Conservation (phyloP, 2,797 vertebrate species). For the Phoxinus dragarum region DNA sequence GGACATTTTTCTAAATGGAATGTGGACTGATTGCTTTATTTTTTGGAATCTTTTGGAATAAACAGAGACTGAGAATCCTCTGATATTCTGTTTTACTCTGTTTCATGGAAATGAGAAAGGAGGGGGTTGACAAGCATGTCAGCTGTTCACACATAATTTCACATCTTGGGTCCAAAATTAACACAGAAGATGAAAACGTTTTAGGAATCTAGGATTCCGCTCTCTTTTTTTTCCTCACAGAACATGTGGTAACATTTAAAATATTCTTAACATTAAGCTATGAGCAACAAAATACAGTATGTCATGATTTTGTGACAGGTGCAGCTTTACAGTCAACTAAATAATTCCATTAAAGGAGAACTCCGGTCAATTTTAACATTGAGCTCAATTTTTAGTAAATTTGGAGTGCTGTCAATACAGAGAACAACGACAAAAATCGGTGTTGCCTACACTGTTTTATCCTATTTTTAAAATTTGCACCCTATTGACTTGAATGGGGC, state of each 20-base stretch:
- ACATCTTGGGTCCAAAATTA: background rate
- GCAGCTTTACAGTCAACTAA: background rate
- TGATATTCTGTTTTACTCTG: constrained; percentile 33
- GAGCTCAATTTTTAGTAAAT: no score
- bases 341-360: no score
- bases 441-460: no score
- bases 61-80: constrained; percentile 64
- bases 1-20: constrained; percentile 69
- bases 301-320: background rate
- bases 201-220: constrained; percentile 4
- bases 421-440: no score
- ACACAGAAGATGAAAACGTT: background rate
- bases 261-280: background rate
- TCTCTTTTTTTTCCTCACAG: background rate
- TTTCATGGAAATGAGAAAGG: background rate
- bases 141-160: background rate
- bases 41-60: constrained; percentile 73
- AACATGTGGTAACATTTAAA: background rate
- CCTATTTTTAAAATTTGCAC: no score
- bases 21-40: constrained; percentile 70
- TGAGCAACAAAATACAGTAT: background rate
- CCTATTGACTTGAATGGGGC: no score
- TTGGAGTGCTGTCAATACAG: no score
- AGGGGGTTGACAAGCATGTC: background rate
- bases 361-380: no score